Evolutionary conservation across 2,797 vertebrate species (phyloP), one percentile per base, ranked within the genome.

Genomic region (Tinamus major): DNA sequence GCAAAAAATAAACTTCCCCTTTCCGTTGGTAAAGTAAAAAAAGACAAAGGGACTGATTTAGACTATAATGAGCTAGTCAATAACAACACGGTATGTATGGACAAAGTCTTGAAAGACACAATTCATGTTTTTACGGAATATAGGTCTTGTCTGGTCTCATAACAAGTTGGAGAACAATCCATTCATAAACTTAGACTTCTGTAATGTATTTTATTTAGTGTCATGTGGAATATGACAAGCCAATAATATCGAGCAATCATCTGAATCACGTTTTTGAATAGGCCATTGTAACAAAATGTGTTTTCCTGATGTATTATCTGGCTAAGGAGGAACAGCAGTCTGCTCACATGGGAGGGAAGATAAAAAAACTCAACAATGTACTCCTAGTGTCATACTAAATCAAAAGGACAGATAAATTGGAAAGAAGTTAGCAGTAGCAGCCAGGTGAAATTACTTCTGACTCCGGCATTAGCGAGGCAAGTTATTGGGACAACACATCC

Each of bases 171-270:
- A 21, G 6, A 90, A 37, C 33, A 44, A 48, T 18, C 62, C 55
- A 16, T 18, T 77, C 49, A 61, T 61, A 77, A 79, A 70, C 1
- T 7, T 3, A 51, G 44, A 63, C 63, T 12, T 26, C 26, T 27
- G n/a, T 37, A 46, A 81, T 23, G 9, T 16, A 63, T 81, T 93
- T 74, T 76, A 71, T 81, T 92, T 79, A 77, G 42, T 67, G 48
- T 35, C 21, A 18, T 48, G 18, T 77, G 61, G 56, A 24, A 18
- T 33, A 20, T 13, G 23, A 27, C 13, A 10, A 4, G 9, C 29
- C 33, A 31, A 27, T 20, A 37, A 26, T 3, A 53, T 29, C 46
- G 46, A 63, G 21, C 13, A 53, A 71, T 29, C 10, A 75, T 26
- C 10, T 17, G 31, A 53, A 37, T 18, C 12, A 23, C 2, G 1